phyloP scores from a whole-genome alignment of 37 sponge, comb jelly and placozoan genomes.

The Eunapius fragilis region DNA sequence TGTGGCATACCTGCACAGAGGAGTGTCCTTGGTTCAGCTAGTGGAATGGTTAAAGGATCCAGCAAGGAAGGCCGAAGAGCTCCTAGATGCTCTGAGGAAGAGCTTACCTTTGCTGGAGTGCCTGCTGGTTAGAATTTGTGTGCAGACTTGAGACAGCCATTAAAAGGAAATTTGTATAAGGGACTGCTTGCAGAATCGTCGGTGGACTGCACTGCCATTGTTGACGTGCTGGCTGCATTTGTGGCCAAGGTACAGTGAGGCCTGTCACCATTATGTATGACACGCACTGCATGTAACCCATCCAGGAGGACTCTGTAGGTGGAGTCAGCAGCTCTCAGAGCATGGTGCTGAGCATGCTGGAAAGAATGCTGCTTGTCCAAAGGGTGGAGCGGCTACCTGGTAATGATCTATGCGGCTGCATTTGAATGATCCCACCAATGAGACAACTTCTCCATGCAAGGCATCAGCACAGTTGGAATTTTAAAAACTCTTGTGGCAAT shows the following conservation, averaged over 20 bases:
- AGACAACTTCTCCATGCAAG: too few relatives aligned
- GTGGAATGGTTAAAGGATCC: slow-evolving; percentile 13
- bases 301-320: neutral
- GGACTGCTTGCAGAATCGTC: neutral
- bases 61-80: neutral
- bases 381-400: neutral
- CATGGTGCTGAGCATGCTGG: neutral
- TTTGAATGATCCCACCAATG: too few relatives aligned
- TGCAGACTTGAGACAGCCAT: too few relatives aligned
- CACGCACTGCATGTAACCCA: neutral
- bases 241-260: neutral
- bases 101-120: neutral
- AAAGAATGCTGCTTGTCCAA: slow-evolving; percentile 9
- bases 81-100: neutral
- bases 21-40: neutral
- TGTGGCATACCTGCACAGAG: too few relatives aligned
- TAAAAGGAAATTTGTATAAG: neutral
- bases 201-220: neutral
- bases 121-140: neutral
- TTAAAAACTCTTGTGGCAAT: too few relatives aligned
- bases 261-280: neutral
- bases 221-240: neutral
- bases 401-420: too few relatives aligned
- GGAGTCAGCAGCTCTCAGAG: neutral
- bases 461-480: too few relatives aligned